A percentile compares a stretch with the other conserved stretches of the same genome.
Conservation (phyloP, 1,140 invertebrate species). For the Zophobas morio region DNA sequence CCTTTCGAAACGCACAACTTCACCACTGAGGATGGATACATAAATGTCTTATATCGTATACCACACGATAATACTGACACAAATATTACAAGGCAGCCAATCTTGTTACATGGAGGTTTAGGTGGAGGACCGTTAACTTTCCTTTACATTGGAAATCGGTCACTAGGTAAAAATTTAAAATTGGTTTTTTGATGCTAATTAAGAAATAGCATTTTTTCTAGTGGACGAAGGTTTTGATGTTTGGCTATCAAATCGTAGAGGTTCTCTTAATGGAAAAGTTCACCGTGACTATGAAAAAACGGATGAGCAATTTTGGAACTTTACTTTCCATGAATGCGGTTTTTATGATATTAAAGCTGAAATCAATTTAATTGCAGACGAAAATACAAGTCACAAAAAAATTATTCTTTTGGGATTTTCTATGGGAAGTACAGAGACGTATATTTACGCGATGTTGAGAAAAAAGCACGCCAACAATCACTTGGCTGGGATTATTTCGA, state of each 20-base stretch:
- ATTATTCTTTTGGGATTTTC: constrained; percentile 27
- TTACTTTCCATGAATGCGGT: constrained; percentile 32
- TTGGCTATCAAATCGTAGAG: constrained; percentile 20
- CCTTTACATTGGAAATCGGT: constrained; percentile 11
- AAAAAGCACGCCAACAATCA: constrained; percentile 56
- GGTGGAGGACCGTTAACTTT: constrained; percentile 12
- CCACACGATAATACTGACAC: constrained; percentile 17
- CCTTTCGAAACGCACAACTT: constrained; percentile 2
- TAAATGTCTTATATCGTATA: constrained; percentile 16
- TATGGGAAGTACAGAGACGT: constrained; percentile 27
- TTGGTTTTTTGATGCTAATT: neutral
- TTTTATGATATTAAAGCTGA: constrained; percentile 33
- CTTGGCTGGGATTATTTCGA: constrained; percentile 70
- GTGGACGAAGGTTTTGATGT: constrained; percentile 34
- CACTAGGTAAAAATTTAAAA: constrained; percentile 33
- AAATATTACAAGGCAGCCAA: constrained; percentile 19
- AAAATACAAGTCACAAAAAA: constrained; percentile 8
- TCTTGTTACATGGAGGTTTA: constrained; percentile 23
- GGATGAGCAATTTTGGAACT: constrained; percentile 24
- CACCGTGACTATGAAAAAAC: constrained; percentile 20
- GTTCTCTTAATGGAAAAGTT: neutral
- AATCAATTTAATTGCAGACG: constrained; percentile 21
- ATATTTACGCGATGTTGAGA: constrained; percentile 28
- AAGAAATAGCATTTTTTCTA: constrained; percentile 17
- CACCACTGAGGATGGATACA: constrained; percentile 29